Percentiles rank a stretch among this genome's conserved stretches.
Conservation (phyloP, 2,888 invertebrate genomes). For the Cryptophagus acutangulus region DNA sequence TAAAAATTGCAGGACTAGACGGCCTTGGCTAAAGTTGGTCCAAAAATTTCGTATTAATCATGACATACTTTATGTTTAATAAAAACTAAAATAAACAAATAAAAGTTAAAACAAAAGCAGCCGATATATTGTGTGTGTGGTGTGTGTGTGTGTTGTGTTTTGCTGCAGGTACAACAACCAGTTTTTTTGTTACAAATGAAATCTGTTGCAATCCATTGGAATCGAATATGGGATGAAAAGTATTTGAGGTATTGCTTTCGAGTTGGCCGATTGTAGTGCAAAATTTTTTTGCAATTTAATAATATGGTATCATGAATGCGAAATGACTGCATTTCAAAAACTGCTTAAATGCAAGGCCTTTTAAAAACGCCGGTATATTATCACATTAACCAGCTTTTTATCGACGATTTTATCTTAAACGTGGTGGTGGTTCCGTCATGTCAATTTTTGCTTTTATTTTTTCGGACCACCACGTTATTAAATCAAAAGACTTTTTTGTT, state of each 20-base stretch:
- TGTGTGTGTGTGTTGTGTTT: too few species aligned
- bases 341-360: constrained; percentile 25
- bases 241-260: constrained; percentile 1
- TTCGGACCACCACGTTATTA: too few species aligned
- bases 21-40: constrained; percentile 27
- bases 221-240: background rate
- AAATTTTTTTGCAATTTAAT: constrained; percentile 35
- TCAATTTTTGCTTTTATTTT: too few species aligned
- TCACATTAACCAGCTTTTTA: constrained; percentile 26
- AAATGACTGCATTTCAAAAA: constrained; percentile 35
- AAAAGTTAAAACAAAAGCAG: constrained; percentile 8
- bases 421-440: constrained; percentile 33
- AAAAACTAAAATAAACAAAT: constrained; percentile 29
- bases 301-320: constrained; percentile 36
- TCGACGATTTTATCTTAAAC: constrained; percentile 27
- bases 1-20: too few species aligned
- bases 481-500: too few species aligned
- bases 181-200: constrained; percentile 31
- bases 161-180: constrained; percentile 28
- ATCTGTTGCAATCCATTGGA: constrained; percentile 21
- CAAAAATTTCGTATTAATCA: constrained; percentile 31
- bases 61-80: constrained; percentile 33
- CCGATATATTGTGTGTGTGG: too few species aligned
- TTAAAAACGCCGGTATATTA: constrained; percentile 27
- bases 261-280: constrained; percentile 28